A percentile compares a stretch with the other conserved stretches of the same genome.
phyloP scores from a whole-genome alignment of 37 sponge, comb jelly and placozoan species.

The Bolinopsis microptera region DNA sequence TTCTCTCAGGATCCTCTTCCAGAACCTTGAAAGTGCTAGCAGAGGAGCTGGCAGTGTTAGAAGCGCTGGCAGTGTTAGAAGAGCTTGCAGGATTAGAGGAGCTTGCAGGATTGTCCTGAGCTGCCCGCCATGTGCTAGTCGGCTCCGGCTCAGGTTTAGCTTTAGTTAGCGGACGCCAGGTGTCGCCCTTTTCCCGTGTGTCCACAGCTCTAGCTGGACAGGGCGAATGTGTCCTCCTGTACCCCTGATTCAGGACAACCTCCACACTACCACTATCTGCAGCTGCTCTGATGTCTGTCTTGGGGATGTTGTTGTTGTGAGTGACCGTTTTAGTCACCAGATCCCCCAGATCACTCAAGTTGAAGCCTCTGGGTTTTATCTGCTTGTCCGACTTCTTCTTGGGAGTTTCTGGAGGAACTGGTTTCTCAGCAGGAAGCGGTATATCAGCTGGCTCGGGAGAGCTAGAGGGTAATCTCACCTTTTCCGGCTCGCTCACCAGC shows the following conservation, averaged over 20 bases:
- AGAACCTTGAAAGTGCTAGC: neutral
- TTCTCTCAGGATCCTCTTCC: constrained; percentile 17
- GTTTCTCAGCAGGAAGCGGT: neutral
- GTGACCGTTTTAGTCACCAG: neutral
- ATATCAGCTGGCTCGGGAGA: neutral
- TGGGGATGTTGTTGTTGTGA: constrained; percentile 48
- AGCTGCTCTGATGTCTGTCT: neutral
- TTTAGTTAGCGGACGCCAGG: constrained; percentile 9
- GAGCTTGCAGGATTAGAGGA: no score
- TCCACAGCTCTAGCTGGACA: neutral
- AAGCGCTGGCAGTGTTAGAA: no score
- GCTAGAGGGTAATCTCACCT: neutral
- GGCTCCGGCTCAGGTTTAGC: neutral
- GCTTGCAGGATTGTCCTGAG: neutral
- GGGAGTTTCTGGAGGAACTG: constrained; percentile 20
- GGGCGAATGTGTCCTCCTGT: constrained; percentile 9
- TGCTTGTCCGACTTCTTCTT: neutral
- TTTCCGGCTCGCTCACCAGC: neutral
- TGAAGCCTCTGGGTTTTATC: neutral
- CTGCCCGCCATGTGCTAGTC: neutral
- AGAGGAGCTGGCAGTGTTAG: no score
- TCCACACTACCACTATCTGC: constrained; percentile 23
- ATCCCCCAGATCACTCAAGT: constrained; percentile 8
- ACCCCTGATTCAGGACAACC: constrained; percentile 45
- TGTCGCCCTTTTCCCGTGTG: neutral